Conservation (phyloP, 2,888 invertebrate genomes). For the Synergus japonicus region DNA sequence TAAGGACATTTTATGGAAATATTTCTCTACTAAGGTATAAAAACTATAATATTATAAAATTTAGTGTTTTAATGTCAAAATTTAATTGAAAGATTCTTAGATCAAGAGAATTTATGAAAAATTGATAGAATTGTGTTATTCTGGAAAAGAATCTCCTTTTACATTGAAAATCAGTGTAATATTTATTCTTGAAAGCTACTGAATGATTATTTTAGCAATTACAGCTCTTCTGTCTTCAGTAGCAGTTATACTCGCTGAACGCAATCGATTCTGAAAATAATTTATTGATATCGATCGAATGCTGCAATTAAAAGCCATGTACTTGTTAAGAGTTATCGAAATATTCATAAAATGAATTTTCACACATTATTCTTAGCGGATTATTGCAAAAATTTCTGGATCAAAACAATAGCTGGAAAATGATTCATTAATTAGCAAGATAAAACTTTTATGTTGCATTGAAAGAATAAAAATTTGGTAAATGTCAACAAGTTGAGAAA, state of each 20-base stretch:
- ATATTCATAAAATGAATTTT: background rate
- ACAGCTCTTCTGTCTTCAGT: background rate
- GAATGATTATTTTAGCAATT: background rate
- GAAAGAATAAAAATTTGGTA: background rate
- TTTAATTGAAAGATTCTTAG: no score
- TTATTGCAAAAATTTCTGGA: slow-evolving; percentile 1
- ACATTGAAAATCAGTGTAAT: no score
- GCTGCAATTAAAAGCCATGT: background rate
- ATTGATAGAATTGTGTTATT: no score
- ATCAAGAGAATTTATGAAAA: no score
- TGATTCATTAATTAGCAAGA: background rate
- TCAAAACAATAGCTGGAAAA: background rate
- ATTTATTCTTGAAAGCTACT: no score
- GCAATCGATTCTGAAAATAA: background rate
- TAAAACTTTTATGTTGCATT: slow-evolving; percentile 1
- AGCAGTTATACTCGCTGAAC: background rate
- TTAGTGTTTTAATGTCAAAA: no score
- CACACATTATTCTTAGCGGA: background rate
- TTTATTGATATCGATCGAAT: background rate
- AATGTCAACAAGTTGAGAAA: slow-evolving; percentile 22
- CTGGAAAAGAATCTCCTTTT: no score
- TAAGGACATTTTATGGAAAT: background rate
- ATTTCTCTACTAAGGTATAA: background rate
- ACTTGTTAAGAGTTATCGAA: background rate
- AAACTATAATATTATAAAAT: background rate